Conservation (phyloP, 2,113 vertebrate species). For the Aplodontia rufa region DNA sequence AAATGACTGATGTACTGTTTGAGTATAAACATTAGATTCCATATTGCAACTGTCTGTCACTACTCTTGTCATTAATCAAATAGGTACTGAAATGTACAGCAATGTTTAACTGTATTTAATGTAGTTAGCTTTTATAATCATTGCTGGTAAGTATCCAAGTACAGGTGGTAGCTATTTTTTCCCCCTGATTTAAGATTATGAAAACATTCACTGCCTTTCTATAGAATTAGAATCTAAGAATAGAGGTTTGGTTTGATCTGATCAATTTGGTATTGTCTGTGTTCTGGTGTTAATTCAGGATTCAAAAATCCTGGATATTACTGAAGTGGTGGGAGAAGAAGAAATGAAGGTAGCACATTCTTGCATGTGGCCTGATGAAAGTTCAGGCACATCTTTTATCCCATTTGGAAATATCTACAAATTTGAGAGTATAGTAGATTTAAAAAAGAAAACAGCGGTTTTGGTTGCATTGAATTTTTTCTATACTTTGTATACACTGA, state of each 20-base stretch:
- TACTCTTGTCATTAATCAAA: constrained; percentile 74
- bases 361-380: background rate
- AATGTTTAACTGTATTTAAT: constrained; percentile 62
- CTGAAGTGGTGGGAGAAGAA: background rate
- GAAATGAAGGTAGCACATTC: background rate
- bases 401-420: background rate
- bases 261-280: background rate
- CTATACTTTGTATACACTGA: background rate
- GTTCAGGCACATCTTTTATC: background rate
- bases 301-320: background rate
- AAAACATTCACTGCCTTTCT: constrained; percentile 27
- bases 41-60: constrained; percentile 76
- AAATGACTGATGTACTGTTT: constrained; percentile 73
- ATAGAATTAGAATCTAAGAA: background rate
- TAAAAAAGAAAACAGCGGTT: background rate
- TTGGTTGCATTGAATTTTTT: background rate
- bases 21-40: constrained; percentile 73
- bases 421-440: background rate
- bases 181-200: background rate
- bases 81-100: constrained; percentile 69
- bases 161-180: constrained; percentile 54
- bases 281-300: background rate
- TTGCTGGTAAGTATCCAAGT: constrained; percentile 63
- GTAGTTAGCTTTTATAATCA: constrained; percentile 58
- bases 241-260: background rate